Percentiles rank a stretch among this genome's conserved stretches.
Conservation (phyloP, 2,113 vertebrate species). For the Polypterus senegalus region DNA sequence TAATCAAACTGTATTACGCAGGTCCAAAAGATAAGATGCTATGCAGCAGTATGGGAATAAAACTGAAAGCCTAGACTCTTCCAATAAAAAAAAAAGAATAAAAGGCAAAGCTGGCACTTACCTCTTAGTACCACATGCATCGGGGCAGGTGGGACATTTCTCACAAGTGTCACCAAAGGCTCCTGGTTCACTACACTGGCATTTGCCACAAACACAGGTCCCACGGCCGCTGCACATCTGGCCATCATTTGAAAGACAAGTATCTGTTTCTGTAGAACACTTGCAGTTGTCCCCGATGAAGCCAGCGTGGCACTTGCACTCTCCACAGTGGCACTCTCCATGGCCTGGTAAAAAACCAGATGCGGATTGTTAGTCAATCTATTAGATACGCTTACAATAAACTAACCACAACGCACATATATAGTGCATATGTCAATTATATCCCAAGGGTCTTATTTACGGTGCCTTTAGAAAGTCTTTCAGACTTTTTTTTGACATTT, state of each 20-base stretch:
- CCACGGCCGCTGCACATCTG: conserved; percentile 82
- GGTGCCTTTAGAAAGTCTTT: too few species aligned
- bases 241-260: conserved; percentile 64
- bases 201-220: conserved; percentile 70
- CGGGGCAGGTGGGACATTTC: conserved; percentile 89
- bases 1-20: too few species aligned
- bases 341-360: conserved; percentile 53
- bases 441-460: too few species aligned
- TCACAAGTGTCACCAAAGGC: conserved; percentile 87
- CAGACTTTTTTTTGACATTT: too few species aligned
- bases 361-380: too few species aligned
- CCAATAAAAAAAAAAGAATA: conserved; percentile 1
- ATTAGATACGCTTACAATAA: too few species aligned
- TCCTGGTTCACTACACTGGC: conserved; percentile 77
- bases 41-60: too few species aligned
- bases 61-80: not conserved
- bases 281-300: conserved; percentile 91
- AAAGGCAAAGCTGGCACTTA: conserved; percentile 11
- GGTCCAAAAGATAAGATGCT: too few species aligned
- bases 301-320: conserved; percentile 81
- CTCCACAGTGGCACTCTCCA: conserved; percentile 87
- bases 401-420: too few species aligned
- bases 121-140: conserved; percentile 85
- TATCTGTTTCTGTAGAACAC: conserved; percentile 69
- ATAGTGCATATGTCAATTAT: too few species aligned